phyloP scores from a whole-genome alignment of 2,888 invertebrate genomes.

The Nineta flava region DNA sequence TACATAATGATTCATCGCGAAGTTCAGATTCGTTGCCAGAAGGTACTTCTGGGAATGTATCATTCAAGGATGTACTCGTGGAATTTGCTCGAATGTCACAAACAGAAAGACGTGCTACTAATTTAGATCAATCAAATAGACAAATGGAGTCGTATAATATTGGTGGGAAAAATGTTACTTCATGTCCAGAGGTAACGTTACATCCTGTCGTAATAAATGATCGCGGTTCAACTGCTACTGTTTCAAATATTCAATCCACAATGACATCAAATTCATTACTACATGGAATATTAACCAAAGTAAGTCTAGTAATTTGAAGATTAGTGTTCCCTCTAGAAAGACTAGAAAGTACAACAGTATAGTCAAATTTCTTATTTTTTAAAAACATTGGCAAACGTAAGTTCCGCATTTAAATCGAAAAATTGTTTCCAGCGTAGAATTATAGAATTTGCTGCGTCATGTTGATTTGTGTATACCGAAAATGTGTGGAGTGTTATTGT shows the following conservation, averaged over 20 bases:
- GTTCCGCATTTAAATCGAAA: too few relatives aligned
- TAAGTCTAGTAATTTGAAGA: conserved; percentile 13
- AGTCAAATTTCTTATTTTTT: too few relatives aligned
- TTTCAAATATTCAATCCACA: conserved; percentile 11
- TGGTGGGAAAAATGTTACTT: conserved; percentile 25
- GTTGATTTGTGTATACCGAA: too few relatives aligned
- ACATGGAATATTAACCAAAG: conserved; percentile 64
- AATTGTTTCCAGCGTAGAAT: too few relatives aligned
- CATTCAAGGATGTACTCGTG: conserved; percentile 58
- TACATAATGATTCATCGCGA: conserved; percentile 33
- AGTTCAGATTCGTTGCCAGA: conserved; percentile 25
- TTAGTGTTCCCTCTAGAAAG: too few relatives aligned
- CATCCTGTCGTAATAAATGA: conserved; percentile 43
- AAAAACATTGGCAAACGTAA: too few relatives aligned
- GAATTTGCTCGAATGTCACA: conserved; percentile 51
- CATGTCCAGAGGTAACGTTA: conserved; percentile 64
- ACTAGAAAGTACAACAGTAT: too few relatives aligned
- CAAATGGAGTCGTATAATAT: neutral
- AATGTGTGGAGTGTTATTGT: too few relatives aligned
- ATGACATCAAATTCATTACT: conserved; percentile 48
- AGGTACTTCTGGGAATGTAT: conserved; percentile 26
- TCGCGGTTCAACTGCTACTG: conserved; percentile 11
- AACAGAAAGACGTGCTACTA: conserved; percentile 29
- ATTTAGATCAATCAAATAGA: conserved; percentile 18
- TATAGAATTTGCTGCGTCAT: too few relatives aligned